phyloP scores from a whole-genome alignment of 2,888 invertebrate genomes.

The Heteromyza rotundicornis region DNA sequence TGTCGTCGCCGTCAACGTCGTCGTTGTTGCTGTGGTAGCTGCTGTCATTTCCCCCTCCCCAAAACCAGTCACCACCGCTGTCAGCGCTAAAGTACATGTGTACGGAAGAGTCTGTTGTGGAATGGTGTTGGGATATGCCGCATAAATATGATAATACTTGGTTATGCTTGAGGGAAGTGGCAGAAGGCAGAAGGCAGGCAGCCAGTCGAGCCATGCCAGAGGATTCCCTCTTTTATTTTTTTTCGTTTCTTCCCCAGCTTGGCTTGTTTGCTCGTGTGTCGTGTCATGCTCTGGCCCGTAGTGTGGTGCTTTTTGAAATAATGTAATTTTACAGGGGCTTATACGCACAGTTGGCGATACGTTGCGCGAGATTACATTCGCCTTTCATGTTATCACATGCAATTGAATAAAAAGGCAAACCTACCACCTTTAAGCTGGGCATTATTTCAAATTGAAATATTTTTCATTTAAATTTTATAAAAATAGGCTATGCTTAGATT shows the following conservation, averaged over 20 bases:
- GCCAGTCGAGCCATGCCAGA: too few relatives aligned
- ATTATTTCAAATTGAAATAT: too few relatives aligned
- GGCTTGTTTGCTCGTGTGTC: too few relatives aligned
- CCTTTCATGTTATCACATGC: too few relatives aligned
- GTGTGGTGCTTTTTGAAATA: slow-evolving; percentile 7
- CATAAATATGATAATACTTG: slow-evolving; percentile 26
- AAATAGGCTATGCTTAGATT: too few relatives aligned
- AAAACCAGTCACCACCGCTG: slow-evolving; percentile 13
- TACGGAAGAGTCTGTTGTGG: slow-evolving; percentile 16
- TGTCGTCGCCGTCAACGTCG: slow-evolving; percentile 31
- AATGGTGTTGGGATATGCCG: slow-evolving; percentile 18
- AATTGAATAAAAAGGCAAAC: too few relatives aligned
- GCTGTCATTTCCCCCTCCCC: not conserved
- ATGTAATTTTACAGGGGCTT: slow-evolving; percentile 25
- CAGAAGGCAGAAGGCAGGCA: not conserved
- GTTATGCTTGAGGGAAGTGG: slow-evolving; percentile 14
- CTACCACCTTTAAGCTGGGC: too few relatives aligned
- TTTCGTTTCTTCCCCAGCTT: too few relatives aligned
- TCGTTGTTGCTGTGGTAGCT: slow-evolving; percentile 16
- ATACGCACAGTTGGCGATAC: not conserved
- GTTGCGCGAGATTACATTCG: too few relatives aligned
- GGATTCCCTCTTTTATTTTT: slow-evolving; percentile 5
- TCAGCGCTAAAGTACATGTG: slow-evolving; percentile 24
- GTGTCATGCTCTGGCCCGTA: not conserved
- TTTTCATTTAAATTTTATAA: too few relatives aligned